phyloP scores from a whole-genome alignment of 2,888 invertebrate genomes.

The Eupithecia exiguata region DNA sequence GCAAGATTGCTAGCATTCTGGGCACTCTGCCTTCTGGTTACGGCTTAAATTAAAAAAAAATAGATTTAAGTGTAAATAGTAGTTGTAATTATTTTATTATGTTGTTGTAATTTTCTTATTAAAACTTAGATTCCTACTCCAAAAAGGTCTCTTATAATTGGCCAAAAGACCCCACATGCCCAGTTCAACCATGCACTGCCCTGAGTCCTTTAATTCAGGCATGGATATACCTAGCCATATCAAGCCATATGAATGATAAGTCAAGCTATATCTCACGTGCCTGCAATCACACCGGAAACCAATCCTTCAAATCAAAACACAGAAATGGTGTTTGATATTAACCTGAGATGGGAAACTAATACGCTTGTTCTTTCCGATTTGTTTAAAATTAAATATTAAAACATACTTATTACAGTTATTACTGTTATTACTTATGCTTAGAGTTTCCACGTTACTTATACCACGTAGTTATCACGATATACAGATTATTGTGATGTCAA shows the following conservation, averaged over 20 bases:
- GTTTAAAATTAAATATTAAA: constrained; percentile 1
- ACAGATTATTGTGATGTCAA: constrained; percentile 57
- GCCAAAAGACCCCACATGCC: neutral
- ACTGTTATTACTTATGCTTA: too few species aligned
- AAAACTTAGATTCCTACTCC: too few species aligned
- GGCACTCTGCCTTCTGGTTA: too few species aligned
- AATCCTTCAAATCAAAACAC: constrained; percentile 4
- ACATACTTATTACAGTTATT: too few species aligned
- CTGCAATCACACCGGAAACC: neutral
- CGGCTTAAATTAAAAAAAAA: too few species aligned
- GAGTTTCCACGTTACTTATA: neutral
- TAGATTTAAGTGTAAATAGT: too few species aligned
- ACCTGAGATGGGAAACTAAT: neutral
- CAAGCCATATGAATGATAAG: too few species aligned
- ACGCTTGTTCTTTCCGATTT: neutral
- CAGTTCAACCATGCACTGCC: neutral
- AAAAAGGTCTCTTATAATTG: too few species aligned
- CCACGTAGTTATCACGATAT: constrained; percentile 9
- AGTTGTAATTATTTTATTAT: too few species aligned
- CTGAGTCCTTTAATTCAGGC: neutral
- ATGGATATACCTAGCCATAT: neutral
- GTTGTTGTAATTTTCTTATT: too few species aligned
- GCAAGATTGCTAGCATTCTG: too few species aligned
- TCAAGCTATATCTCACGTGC: neutral
- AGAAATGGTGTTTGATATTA: neutral